A percentile compares a stretch with the other conserved stretches of the same genome.
These are phyloP conservation scores for Lineus longissimus DNA, from an alignment of 1,140 invertebrate species.

Conservation along the genomic window DNA sequence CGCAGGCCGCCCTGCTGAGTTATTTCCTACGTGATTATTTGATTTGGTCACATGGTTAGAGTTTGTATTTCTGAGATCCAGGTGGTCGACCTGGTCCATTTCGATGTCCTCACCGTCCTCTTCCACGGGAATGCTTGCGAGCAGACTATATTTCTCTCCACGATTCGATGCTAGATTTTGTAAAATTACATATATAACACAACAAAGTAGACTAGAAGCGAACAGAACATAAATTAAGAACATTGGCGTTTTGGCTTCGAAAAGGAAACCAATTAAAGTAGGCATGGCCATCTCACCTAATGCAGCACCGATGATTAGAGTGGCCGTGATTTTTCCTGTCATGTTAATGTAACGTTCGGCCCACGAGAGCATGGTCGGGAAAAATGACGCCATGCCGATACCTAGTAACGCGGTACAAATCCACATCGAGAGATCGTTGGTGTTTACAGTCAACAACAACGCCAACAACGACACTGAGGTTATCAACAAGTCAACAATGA, in stretches of 20 bases:
- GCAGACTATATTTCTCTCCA: slow-evolving; percentile 1
- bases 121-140: not conserved
- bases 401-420: slow-evolving; percentile 46
- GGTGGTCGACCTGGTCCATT: not conserved
- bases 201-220: slow-evolving; percentile 28
- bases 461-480: slow-evolving; percentile 47
- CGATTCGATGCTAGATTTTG: slow-evolving; percentile 32
- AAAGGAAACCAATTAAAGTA: slow-evolving; percentile 43
- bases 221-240: slow-evolving; percentile 49
- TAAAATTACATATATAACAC: slow-evolving; percentile 37
- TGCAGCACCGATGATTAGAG: slow-evolving; percentile 55
- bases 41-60: not conserved
- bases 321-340: slow-evolving; percentile 55
- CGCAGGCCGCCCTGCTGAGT: not conserved
- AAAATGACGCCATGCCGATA: slow-evolving; percentile 57
- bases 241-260: slow-evolving; percentile 38
- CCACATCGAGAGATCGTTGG: slow-evolving; percentile 30
- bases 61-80: not conserved
- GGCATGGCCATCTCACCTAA: slow-evolving; percentile 57
- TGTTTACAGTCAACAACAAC: slow-evolving; percentile 42
- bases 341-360: slow-evolving; percentile 55
- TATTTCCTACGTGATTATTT: not conserved
- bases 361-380: slow-evolving; percentile 56
- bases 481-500: slow-evolving; percentile 46
- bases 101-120: not conserved